A percentile compares a stretch with the other conserved stretches of the same genome.
Conservation (phyloP, 2,113 vertebrate species). For the Lynx canadensis region DNA sequence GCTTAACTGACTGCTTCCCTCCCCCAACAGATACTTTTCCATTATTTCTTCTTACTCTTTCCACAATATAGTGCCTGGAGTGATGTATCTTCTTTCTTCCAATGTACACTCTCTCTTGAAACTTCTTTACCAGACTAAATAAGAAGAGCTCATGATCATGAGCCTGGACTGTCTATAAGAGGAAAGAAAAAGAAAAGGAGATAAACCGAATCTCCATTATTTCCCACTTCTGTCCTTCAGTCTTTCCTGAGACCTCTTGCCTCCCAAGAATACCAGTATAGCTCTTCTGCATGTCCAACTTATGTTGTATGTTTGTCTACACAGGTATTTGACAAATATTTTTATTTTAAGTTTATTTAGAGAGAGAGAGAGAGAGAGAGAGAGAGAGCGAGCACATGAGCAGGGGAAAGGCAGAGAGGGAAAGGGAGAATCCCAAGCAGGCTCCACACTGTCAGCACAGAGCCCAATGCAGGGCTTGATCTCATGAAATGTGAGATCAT, state of each 20-base stretch:
- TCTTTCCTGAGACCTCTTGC: rapidly evolving
- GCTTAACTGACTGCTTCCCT: not conserved
- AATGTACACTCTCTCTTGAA: not conserved
- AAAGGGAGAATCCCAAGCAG: too few species aligned
- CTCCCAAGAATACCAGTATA: not conserved
- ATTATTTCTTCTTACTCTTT: not conserved
- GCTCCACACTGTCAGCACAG: too few species aligned
- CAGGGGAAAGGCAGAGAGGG: too few species aligned
- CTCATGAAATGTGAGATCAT: too few species aligned
- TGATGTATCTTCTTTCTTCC: not conserved
- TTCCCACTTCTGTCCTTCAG: not conserved
- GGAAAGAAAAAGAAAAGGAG: not conserved
- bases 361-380: too few species aligned
- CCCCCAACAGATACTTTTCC: not conserved
- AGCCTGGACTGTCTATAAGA: not conserved
- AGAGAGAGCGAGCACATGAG: too few species aligned
- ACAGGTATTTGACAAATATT: not conserved
- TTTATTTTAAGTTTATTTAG: too few species aligned
- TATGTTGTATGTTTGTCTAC: not conserved
- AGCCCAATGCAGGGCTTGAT: too few species aligned
- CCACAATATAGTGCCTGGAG: not conserved
- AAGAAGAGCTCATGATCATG: not conserved
- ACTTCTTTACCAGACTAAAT: not conserved
- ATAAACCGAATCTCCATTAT: not conserved
- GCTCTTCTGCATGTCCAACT: not conserved